A percentile compares a stretch with the other conserved stretches of the same genome.
Conservation (phyloP, 2,113 vertebrate genomes). For the Aleadryas rufinucha region DNA sequence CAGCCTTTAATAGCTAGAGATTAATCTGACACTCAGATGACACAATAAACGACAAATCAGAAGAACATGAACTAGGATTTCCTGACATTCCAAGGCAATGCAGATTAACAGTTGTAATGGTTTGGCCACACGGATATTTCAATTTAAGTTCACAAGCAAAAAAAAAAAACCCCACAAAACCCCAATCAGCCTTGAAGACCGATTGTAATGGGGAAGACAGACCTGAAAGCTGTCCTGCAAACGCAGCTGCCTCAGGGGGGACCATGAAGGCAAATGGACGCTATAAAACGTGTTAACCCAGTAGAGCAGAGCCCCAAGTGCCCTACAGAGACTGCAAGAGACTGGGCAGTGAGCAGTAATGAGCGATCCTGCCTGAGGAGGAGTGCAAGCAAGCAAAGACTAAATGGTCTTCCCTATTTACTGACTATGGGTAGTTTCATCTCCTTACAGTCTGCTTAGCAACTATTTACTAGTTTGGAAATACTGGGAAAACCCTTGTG, state of each 20-base stretch:
- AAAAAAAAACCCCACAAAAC: not conserved
- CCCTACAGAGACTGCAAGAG: not conserved
- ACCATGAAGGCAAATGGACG: not conserved
- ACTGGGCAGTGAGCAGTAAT: not conserved
- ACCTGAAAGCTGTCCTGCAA: not conserved
- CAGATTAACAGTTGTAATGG: not conserved
- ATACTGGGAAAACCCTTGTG: not conserved
- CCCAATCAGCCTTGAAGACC: not conserved
- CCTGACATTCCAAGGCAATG: not conserved
- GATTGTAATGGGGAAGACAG: accelerated
- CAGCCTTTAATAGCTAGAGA: not conserved
- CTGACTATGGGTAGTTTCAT: not conserved
- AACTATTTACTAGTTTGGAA: not conserved
- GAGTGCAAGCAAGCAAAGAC: not conserved
- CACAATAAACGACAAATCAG: not conserved
- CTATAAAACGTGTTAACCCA: not conserved
- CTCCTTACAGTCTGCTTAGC: not conserved
- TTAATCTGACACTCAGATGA: not conserved
- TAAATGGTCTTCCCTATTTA: not conserved
- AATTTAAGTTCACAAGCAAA: not conserved
- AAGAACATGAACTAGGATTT: not conserved
- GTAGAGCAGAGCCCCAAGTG: not conserved
- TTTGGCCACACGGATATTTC: accelerated
- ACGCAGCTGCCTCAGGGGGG: not conserved
- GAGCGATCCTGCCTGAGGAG: accelerated